These are phyloP conservation scores for Rhinatrema bivittatum DNA, from an alignment of 2,797 vertebrate species.

Conservation along the genomic window DNA sequence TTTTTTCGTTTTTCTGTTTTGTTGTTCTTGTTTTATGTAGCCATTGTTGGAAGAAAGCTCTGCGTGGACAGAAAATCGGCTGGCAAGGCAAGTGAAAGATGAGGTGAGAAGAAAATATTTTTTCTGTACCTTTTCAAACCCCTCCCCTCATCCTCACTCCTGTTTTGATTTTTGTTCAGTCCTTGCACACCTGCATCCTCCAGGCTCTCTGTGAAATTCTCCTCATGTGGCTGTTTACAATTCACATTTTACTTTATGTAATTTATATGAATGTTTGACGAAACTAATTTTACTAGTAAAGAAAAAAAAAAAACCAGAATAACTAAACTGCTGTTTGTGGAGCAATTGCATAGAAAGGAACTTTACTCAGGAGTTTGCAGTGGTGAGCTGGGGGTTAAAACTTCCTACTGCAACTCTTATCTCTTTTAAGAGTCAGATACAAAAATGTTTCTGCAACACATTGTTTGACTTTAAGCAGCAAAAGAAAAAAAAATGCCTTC, in stretches of 20 bases:
- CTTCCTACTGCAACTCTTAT: no score
- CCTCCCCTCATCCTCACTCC: not conserved
- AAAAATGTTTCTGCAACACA: no score
- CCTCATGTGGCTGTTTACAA: no score
- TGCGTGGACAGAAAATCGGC: slow-evolving; percentile 62
- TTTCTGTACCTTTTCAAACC: fast-evolving
- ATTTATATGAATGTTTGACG: not conserved
- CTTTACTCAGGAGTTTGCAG: not conserved
- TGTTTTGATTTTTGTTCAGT: not conserved
- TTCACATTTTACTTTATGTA: no score
- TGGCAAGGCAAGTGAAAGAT: slow-evolving; percentile 70
- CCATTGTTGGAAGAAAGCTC: slow-evolving; percentile 69
- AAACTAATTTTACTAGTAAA: fast-evolving
- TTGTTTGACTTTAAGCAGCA: not conserved
- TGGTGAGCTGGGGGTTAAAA: no score
- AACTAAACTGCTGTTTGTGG: fast-evolving
- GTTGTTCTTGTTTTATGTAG: slow-evolving; percentile 59
- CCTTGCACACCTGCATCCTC: no score
- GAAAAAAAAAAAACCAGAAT: not conserved
- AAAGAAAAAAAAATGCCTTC: not conserved
- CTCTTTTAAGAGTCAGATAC: no score
- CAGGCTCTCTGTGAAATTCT: not conserved
- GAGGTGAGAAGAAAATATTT: slow-evolving; percentile 68
- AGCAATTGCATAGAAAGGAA: not conserved
- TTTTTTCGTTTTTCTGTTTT: slow-evolving; percentile 8